Evolutionary conservation across 2,797 vertebrate species (phyloP).

Genomic region (Peromyscus nudipes): DNA sequence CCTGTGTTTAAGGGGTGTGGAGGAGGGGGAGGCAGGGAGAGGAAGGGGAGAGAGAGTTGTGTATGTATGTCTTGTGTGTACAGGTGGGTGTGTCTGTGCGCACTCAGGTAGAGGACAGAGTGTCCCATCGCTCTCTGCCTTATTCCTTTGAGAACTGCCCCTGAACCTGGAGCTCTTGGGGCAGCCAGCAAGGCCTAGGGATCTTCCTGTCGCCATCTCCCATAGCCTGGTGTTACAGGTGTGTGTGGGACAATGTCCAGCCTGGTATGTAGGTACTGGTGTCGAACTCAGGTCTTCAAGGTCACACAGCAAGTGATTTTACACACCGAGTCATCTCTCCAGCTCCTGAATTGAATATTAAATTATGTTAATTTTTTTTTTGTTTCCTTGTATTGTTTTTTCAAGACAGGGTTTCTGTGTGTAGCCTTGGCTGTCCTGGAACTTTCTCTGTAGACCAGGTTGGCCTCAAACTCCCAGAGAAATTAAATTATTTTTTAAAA

Average conservation of each 20-base stretch:
- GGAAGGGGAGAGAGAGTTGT: not conserved
- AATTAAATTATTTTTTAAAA: not conserved
- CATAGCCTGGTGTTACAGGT: not conserved
- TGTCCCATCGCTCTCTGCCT: not conserved
- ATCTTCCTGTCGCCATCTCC: not conserved
- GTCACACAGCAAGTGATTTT: not conserved
- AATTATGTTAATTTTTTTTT: not conserved
- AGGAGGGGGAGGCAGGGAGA: not conserved
- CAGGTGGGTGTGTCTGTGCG: not conserved
- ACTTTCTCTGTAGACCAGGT: not conserved
- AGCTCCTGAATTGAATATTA: not conserved
- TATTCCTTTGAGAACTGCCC: not conserved
- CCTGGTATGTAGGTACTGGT: not conserved
- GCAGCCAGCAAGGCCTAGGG: not conserved
- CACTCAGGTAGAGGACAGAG: not conserved
- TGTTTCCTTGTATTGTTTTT: not conserved
- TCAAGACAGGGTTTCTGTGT: not conserved
- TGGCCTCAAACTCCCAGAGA: not conserved
- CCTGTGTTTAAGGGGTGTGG: not conserved
- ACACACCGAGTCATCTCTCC: not conserved
- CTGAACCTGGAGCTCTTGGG: not conserved
- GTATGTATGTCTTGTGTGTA: not conserved
- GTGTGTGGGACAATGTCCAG: not conserved
- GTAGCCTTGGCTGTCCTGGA: not conserved
- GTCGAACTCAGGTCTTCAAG: not conserved